These are phyloP conservation scores for Invenusta paracnida DNA, from an alignment of 2,888 invertebrate genomes.

Conservation along the genomic window DNA sequence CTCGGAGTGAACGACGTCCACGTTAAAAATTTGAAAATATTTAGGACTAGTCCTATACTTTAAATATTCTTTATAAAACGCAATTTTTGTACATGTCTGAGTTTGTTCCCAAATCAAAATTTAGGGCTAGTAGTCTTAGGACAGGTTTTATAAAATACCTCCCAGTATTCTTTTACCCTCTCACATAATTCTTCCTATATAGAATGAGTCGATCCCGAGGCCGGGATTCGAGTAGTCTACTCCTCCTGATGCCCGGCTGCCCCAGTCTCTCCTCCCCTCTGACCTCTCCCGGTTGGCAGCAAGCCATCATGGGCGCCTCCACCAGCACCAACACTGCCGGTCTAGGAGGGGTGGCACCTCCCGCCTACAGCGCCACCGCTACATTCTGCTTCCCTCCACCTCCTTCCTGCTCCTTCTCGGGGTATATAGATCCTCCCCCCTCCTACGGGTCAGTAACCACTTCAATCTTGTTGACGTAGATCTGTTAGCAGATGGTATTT, in stretches of 20 bases:
- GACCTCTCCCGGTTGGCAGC: not conserved
- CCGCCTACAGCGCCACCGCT: not conserved
- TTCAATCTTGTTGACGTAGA: too few species aligned
- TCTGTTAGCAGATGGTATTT: too few species aligned
- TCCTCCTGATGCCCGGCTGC: not conserved
- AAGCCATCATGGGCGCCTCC: too few species aligned
- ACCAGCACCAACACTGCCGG: too few species aligned
- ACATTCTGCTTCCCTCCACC: not conserved
- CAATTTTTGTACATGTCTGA: not conserved
- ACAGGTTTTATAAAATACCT: not conserved
- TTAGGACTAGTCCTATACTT: constrained; percentile 23
- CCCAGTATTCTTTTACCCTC: too few species aligned
- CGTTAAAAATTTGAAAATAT: constrained; percentile 19
- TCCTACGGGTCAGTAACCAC: constrained; percentile 7
- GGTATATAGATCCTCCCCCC: not conserved
- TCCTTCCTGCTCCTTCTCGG: not conserved
- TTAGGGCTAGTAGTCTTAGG: not conserved
- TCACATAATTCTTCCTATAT: too few species aligned
- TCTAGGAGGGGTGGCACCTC: not conserved
- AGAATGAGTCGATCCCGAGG: not conserved
- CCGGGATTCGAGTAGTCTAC: not conserved
- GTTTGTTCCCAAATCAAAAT: constrained; percentile 2
- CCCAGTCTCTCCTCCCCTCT: not conserved
- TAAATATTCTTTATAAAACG: not conserved
- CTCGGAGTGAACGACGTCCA: not conserved